Evolutionary conservation across 2,113 vertebrate species (phyloP).

Genomic region (Carassius gibelio): DNA sequence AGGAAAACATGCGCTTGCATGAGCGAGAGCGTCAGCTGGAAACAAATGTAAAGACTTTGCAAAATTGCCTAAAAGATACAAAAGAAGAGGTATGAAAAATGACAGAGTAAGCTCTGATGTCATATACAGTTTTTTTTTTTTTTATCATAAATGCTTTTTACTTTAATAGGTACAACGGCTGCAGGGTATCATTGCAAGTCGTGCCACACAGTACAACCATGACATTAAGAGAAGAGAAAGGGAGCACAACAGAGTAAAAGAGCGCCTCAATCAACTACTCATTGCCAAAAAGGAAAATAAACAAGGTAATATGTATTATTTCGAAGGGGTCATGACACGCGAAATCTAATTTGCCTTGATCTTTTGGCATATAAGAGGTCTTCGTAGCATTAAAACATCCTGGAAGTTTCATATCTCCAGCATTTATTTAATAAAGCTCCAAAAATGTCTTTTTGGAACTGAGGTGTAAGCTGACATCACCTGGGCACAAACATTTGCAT

Average conservation of each 20-base stretch:
- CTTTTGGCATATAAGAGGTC: too few relatives aligned
- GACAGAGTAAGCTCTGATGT: neutral
- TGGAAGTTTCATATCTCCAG: too few relatives aligned
- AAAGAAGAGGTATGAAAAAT: conserved; percentile 88
- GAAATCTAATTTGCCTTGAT: too few relatives aligned
- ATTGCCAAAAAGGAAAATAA: conserved; percentile 93
- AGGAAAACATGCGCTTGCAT: conserved; percentile 86
- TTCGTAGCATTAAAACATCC: too few relatives aligned
- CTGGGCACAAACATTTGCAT: too few relatives aligned
- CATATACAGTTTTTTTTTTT: neutral
- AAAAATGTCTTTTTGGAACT: too few relatives aligned
- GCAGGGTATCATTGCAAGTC: conserved; percentile 91
- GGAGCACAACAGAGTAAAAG: conserved; percentile 92
- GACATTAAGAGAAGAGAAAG: conserved; percentile 97
- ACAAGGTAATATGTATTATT: conserved; percentile 75
- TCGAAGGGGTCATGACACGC: neutral
- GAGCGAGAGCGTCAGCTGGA: conserved; percentile 91
- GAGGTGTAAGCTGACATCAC: too few relatives aligned
- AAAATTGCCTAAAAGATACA: conserved; percentile 90
- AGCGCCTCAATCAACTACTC: conserved; percentile 91
- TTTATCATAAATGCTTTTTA: neutral
- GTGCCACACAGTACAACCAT: conserved; percentile 94
- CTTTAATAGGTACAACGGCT: conserved; percentile 87
- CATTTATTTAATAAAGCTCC: too few relatives aligned
- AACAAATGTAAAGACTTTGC: conserved; percentile 86